Evolutionary conservation across 1,140 invertebrate species (phyloP), one percentile per base, ranked within the genome.

Genomic region (Euschistus heros): DNA sequence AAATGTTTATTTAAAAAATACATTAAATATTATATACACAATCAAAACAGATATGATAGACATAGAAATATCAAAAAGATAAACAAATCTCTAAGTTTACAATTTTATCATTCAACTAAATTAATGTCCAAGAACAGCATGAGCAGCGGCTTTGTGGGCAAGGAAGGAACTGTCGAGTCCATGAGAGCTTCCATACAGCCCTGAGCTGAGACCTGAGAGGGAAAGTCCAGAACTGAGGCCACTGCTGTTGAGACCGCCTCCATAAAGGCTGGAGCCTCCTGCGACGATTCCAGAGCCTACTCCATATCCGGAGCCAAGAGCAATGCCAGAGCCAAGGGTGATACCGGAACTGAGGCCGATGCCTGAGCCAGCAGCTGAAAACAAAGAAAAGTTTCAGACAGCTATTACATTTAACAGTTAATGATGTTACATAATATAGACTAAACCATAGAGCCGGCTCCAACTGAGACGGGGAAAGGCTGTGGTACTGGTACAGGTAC

Each of bases 401-500:
- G 17, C 42, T 44, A 8, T 44, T 44, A 10, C 8, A 8, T 44
- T 7, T 44, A 44, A 44, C 17, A 10, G 42, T 10, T 17, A 44
- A 44, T 44, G 8, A 44, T 44, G 17, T 44, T 44, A 17, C 17
- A 10, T 44, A 10, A 44, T 10, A 44, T 44, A 44, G 17, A 44
- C 7, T 44, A 17, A 10, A n/a, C 8, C 52, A 55, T 18, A 18
- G 17, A 8, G 52, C 10, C 10, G 18, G 52, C 52, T 13, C 10
- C 8, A 13, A 55, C 22, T 10, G 42, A 44, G 42, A 55, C 52
- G 8, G 52, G 52, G 18, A 55, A 8, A 24, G 52, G 52, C 22
- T 55, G 52, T 7, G 52, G 10, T 55, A 55, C 52, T 18, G 68
- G 66, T 20, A 65, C 65, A 2, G 68, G 68, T 44, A 44, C 42